Percentiles rank a stretch among this genome's conserved stretches.
Conservation (phyloP, 2,888 invertebrate species). For the Meteorus cinctellus region DNA sequence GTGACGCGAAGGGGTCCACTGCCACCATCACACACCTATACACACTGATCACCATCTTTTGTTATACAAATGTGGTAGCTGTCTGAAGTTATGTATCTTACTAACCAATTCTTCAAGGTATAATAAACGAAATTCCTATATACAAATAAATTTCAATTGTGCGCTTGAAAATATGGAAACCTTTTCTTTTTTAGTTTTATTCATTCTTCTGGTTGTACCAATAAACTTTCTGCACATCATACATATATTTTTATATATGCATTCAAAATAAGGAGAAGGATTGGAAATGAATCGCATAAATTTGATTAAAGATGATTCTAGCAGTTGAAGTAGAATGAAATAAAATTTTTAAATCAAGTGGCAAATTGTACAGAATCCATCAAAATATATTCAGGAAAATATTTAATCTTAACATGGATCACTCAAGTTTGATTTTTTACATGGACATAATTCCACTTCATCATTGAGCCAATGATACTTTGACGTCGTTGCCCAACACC, state of each 20-base stretch:
- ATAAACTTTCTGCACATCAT: background rate
- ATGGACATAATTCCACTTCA: background rate
- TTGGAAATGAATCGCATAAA: no score
- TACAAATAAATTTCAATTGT: conserved; percentile 30
- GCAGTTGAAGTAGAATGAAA: no score
- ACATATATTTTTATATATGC: no score
- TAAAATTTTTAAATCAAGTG: no score
- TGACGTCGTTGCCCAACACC: background rate
- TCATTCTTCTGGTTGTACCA: background rate
- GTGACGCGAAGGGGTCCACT: background rate
- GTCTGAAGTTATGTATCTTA: conserved; percentile 6
- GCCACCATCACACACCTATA: background rate
- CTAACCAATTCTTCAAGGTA: conserved; percentile 5
- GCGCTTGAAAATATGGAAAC: no score
- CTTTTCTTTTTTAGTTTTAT: background rate
- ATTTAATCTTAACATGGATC: no score
- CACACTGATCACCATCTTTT: conserved; percentile 13
- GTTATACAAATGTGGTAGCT: conserved; percentile 15
- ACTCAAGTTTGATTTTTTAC: background rate
- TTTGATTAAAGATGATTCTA: no score
- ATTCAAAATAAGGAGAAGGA: no score
- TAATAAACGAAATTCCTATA: background rate
- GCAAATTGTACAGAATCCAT: no score
- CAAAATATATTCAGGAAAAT: no score
- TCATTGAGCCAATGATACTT: background rate